Base-by-base conservation (phyloP, 2,797 vertebrate genomes). In the Australoheros facetus region DNA sequence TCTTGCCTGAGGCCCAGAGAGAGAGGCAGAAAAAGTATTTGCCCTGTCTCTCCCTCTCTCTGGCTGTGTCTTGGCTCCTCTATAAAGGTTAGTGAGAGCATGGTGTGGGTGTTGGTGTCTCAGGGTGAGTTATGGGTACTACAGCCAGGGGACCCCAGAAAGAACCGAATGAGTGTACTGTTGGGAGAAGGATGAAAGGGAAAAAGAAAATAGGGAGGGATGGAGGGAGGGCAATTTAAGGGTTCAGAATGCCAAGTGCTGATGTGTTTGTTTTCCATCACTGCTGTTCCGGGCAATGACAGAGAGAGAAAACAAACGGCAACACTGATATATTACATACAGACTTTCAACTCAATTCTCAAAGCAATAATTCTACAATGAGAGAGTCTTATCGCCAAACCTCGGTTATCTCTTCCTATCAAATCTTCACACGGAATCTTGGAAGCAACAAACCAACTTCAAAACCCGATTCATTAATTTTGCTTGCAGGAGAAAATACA, bases 231-330 rank as follows among this genome's bases (percentile, higher is more conserved):
- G 95, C 92, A 95, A 91, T 93, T 91, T 90, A 82, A 94, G 89
- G 91, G 94, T 94, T 95, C 93, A 95, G 83, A 90, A 94, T 96
- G 95, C 95, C 95, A 96, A 95, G 93, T 93, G 92, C 95, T 95
- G 94, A 95, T 95, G 92, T 95, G 94, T 95, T 96, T 96, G 95
- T 95, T 96, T 95, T 95, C 92, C 92, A 95, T 93, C 92, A 91
- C 91, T 88, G 94, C 91, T 92, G 94, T 95, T 95, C 95, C 87
- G 93, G 94, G 93, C 95, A 94, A 91, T 93, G 93, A 94, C 90
- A 94, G 91, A 91, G 84, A 94, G 91, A 85, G 82, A 94, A 93
- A 94, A 94, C 90, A 94, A 92, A 93, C 82, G 78, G 87, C 85
- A 93, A 92, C 88, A 74, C 89, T 94, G 94, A 96, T 95, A 92